phyloP scores from a whole-genome alignment of 2,888 invertebrate species.

The Drosophila cracens region DNA sequence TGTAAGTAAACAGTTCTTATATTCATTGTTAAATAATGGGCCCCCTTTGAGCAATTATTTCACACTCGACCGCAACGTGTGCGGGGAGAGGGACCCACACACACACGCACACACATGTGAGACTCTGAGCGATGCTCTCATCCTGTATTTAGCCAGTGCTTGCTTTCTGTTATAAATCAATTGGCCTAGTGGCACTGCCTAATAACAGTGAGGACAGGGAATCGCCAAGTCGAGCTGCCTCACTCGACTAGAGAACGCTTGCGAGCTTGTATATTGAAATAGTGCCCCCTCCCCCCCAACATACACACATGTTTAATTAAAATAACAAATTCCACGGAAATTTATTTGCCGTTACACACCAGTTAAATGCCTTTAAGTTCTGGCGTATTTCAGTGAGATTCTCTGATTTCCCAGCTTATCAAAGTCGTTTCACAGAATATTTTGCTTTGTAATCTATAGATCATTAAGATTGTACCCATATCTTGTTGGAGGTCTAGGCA shows the following conservation, averaged over 20 bases:
- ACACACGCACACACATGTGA: neutral
- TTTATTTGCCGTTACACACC: slow-evolving; percentile 6
- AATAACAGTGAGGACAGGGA: neutral
- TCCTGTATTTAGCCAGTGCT: slow-evolving; percentile 6
- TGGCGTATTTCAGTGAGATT: neutral
- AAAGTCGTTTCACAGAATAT: neutral
- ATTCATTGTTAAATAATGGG: slow-evolving; percentile 2
- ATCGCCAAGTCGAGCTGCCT: neutral
- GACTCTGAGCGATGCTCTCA: slow-evolving; percentile 10
- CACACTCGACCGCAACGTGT: neutral
- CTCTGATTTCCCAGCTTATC: slow-evolving; percentile 2
- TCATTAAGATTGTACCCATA: slow-evolving; percentile 27
- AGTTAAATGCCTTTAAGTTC: neutral
- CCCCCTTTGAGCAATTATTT: neutral
- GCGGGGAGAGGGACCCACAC: neutral
- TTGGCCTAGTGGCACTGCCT: slow-evolving; percentile 19
- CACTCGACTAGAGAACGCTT: neutral
- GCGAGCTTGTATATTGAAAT: neutral
- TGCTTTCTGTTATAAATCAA: slow-evolving; percentile 53
- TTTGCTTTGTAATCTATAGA: slow-evolving; percentile 3
- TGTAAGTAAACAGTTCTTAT: slow-evolving; percentile 22
- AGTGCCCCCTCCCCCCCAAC: slow-evolving; percentile 1
- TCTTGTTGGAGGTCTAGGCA: slow-evolving; percentile 2
- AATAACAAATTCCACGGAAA: slow-evolving; percentile 4
- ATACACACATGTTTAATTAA: slow-evolving; percentile 19